phyloP scores from a whole-genome alignment of 2,113 vertebrate species.

The Tachuris rubrigastra region DNA sequence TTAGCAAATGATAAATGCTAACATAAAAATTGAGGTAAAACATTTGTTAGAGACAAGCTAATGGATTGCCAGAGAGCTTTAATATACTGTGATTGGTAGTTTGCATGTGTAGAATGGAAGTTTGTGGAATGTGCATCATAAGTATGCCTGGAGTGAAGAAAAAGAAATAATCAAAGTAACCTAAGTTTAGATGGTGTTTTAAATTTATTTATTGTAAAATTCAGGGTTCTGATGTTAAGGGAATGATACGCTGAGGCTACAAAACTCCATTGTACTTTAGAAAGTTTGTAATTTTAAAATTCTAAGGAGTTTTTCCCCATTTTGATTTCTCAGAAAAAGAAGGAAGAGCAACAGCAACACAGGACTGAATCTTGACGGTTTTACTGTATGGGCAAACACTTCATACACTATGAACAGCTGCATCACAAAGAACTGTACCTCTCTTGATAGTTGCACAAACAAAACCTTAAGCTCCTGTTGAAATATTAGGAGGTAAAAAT shows the following conservation, averaged over 20 bases:
- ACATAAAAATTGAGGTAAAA: background rate
- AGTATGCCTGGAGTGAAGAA: background rate
- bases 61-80: background rate
- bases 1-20: background rate
- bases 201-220: background rate
- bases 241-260: background rate
- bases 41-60: background rate
- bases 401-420: rapidly evolving
- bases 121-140: background rate
- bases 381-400: background rate
- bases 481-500: background rate
- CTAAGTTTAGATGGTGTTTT: background rate
- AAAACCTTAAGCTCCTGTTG: background rate
- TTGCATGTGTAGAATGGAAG: background rate
- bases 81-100: background rate
- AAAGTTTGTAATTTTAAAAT: background rate
- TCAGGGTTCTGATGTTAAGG: background rate
- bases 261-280: background rate
- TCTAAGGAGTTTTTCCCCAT: background rate
- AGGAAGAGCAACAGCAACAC: background rate
- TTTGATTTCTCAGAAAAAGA: background rate
- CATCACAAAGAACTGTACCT: background rate
- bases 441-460: background rate
- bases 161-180: background rate
- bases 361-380: background rate